A percentile compares a stretch with the other conserved stretches of the same genome.
These are phyloP conservation scores for Excalfactoria chinensis DNA, from an alignment of 2,113 vertebrate species.

Conservation along the genomic window DNA sequence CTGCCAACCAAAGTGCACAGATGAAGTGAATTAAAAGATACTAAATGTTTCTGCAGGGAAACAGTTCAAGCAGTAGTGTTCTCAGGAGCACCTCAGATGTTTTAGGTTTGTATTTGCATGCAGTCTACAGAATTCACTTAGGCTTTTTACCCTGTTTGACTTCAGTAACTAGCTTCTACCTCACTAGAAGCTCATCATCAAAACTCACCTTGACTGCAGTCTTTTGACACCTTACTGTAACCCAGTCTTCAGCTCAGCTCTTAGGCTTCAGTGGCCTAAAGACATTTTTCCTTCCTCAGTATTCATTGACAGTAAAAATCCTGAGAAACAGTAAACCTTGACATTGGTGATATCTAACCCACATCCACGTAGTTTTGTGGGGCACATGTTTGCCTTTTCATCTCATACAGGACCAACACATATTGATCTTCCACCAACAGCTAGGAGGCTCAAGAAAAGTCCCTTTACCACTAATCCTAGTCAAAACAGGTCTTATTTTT, in stretches of 20 bases:
- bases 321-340: neutral
- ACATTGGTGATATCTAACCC: neutral
- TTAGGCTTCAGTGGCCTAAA: neutral
- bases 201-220: neutral
- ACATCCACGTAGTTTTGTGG: neutral
- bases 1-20: constrained; percentile 26
- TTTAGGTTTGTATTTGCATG: neutral
- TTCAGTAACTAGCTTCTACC: neutral
- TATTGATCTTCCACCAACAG: neutral
- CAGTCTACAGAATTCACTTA: neutral
- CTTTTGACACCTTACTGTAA: neutral
- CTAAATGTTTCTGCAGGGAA: neutral
- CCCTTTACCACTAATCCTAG: neutral
- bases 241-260: neutral
- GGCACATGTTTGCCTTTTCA: rapidly evolving
- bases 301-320: neutral
- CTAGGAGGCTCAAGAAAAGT: neutral
- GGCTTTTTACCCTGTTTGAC: neutral
- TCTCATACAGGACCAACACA: neutral
- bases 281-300: neutral
- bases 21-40: constrained; percentile 53
- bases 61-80: neutral
- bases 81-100: neutral
- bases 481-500: neutral
- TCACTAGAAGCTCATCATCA: neutral